Evolutionary conservation across 1,140 invertebrate species (phyloP), one percentile per base, ranked within the genome.

Genomic region (Medauroidea extradentata): DNA sequence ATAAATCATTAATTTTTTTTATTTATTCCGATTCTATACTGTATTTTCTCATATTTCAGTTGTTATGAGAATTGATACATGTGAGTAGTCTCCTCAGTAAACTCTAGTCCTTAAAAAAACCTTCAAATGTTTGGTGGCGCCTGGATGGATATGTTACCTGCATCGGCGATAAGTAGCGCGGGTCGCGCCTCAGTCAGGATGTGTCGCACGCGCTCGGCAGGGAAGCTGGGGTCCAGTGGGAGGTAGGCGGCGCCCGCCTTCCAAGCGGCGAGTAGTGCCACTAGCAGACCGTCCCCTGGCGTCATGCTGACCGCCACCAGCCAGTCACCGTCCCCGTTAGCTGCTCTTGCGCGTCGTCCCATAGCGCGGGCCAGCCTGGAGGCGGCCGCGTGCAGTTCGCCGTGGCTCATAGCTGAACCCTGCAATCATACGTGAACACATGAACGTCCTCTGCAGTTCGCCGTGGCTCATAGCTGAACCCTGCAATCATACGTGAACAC

Each of bases 161-260:
- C 79, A 63, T 91, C 87, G 41, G 84, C 80, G 25, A 93, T 75
- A 0, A 91, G 78, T 23, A 90, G 69, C 0, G 83, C 75, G 0
- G 91, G 90, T 61, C 85, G 78, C 0, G 89, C 79, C 68, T 94
- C 91, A 23, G 81, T 74, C 8, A 93, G 71, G 54, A 94, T 92
- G 67, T 92, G 88, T 23, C 84, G 79, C 7, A 93, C 80, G 60
- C 91, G 80, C 18, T 83, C 80, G 14, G 79, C 79, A 0, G 91
- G 90, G 65, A 91, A 91, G 48, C 81, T 83, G 1, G 84, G 80
- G 69, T 93, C 90, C 53, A 94, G 76, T 0, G 91, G 91, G 29
- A 94, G 71, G 72, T 93, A 94, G 0, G 89, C 86, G 43, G 86
- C 87, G 0, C 90, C 90, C 0, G 85, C 77, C 78, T 94, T 94